Base-by-base conservation (phyloP, 2,888 invertebrate species). In the Cephus runcator region DNA sequence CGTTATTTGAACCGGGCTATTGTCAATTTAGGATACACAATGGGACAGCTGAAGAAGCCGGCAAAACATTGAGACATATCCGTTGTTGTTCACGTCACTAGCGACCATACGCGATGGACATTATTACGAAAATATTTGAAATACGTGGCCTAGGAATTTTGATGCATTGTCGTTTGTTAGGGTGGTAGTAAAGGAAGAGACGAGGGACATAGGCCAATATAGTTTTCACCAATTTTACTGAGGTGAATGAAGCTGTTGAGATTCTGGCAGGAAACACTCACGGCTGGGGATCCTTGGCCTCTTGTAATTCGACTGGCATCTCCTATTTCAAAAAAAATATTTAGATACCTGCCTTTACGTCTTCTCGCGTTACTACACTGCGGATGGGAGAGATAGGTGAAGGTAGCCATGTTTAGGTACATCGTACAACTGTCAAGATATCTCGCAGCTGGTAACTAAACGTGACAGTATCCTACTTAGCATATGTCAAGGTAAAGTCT, bases 41-140 rank as follows among this genome's bases (percentile, higher is more conserved):
- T 88, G 86, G 87, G 87, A 86, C 91, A 90, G 91, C 91, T 91
- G 91, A 90, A 88, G 86, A 89, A 87, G 83, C 86, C 83, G 85
- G 87, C 89, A 90, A 91, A 91, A 90, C 90, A 90, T 91, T 91
- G 89, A 90, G 91, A 91, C 90, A 86, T 88, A 86, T 88, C 87
- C 87, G 79, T 88, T 88, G 90, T 90, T 89, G 88, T 84, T 85
- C 84, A 86, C 88, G 89, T 89, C 90, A 88, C 86, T 85, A 82
- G 83, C 79, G 79, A 84, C 75, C 73, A 74, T 69, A 75, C 75
- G 80, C 77, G 73, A 82, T 75, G 82, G 83, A 87, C 87, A 87
- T 89, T 89, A 90, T 89, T 89, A 90, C 88, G 85, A 90, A 90
- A 90, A 91, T 88, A 90, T 90, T 90, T 86, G 81, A 85, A 83